Evolutionary conservation across 2,797 vertebrate genomes (phyloP).

Genomic region (Danio kyathit): DNA sequence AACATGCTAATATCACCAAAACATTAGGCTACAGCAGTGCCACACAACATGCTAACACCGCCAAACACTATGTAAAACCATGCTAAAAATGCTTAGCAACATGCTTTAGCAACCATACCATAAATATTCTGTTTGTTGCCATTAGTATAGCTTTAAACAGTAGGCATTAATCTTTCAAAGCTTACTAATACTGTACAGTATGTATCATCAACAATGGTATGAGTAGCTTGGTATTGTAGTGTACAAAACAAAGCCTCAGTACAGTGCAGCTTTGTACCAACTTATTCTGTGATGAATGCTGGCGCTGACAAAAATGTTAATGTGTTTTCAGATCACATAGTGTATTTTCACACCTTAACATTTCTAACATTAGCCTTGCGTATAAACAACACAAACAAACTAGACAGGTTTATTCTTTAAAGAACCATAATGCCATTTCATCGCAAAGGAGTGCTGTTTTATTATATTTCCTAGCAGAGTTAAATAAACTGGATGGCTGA

Average conservation of each 20-base stretch:
- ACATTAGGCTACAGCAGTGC: no score
- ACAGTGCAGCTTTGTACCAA: neutral
- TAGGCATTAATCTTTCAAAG: no score
- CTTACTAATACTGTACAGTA: no score
- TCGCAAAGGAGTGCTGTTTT: neutral
- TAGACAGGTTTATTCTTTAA: constrained; percentile 3
- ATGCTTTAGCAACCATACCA: no score
- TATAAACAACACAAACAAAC: neutral
- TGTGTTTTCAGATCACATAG: neutral
- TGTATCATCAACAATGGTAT: neutral
- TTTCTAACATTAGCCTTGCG: neutral
- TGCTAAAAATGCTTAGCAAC: neutral
- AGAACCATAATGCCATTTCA: neutral
- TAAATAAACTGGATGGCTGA: constrained; percentile 1
- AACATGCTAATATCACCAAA: no score
- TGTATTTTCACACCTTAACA: constrained; percentile 1
- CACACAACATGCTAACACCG: neutral
- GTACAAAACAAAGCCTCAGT: neutral
- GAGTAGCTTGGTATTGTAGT: neutral
- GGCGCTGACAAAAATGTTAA: neutral
- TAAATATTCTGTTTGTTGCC: no score
- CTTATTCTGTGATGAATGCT: neutral
- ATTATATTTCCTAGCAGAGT: neutral
- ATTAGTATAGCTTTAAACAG: no score
- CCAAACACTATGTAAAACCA: neutral